Percentiles rank a stretch among this genome's conserved stretches.
Conservation (phyloP, 2,888 invertebrate species). For the Aporophyla nigra region DNA sequence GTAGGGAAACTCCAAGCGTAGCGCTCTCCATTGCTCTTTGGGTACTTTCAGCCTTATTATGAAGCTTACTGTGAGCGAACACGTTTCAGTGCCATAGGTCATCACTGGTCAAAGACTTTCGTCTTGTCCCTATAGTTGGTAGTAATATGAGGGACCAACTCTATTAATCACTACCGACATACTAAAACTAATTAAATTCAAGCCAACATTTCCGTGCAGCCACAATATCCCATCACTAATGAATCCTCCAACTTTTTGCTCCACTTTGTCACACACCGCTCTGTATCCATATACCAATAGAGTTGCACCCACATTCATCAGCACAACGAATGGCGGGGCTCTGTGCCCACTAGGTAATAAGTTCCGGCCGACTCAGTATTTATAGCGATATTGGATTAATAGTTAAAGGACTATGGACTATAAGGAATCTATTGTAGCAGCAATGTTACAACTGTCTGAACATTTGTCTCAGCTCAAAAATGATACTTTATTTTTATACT, state of each 20-base stretch:
- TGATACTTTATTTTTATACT: neutral
- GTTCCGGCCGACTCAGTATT: conserved; percentile 74
- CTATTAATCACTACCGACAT: conserved; percentile 1
- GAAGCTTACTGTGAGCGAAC: no score
- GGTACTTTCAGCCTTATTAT: no score
- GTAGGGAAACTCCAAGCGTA: no score
- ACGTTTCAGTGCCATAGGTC: no score
- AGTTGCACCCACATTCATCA: conserved; percentile 68
- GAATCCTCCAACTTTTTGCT: conserved; percentile 54
- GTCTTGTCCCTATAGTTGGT: no score
- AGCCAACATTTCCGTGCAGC: conserved; percentile 3
- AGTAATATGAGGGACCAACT: neutral
- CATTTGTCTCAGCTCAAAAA: neutral
- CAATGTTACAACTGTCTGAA: neutral
- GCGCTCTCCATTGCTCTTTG: no score
- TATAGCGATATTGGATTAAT: conserved; percentile 69
- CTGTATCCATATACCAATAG: conserved; percentile 45
- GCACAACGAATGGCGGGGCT: conserved; percentile 72
- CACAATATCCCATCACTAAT: conserved; percentile 35
- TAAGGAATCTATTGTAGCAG: conserved; percentile 1
- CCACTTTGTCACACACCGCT: conserved; percentile 41
- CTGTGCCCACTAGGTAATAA: conserved; percentile 74
- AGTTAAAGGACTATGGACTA: conserved; percentile 55
- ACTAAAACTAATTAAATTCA: conserved; percentile 20
- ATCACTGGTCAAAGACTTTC: no score